Base-by-base conservation (phyloP, 2,888 invertebrate genomes). In the Myopa testacea region DNA sequence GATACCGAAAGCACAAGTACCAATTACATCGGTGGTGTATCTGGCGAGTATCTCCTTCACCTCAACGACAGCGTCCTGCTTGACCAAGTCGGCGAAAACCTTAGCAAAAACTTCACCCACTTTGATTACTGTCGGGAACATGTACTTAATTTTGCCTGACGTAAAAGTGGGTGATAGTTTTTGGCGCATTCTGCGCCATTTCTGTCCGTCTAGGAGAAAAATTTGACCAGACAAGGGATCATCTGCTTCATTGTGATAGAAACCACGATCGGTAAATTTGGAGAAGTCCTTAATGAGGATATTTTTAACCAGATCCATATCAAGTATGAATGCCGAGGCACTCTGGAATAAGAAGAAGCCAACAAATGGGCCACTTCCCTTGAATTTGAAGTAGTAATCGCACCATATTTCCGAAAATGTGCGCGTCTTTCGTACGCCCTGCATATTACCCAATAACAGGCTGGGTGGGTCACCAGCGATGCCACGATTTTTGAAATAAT, bases 21-120 rank as follows among this genome's bases (percentile, higher is more conserved):
- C 90, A 62, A 91, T 91, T 0, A 91, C 89, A 82, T 92, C 91
- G 4, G 90, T 90, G 0, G 91, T 90, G 78, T 89, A 91, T 16
- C 90, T 87, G 0, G 89, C 88, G 34, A 89, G 80, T 4, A 90
- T 70, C 4, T 90, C 89, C 75, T 88, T 89, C 0, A 91, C 81
- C 78, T 92, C 91, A 84, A 91, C 78, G 82, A 89, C 55, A 82
- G 85, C 12, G 4, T 74, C 16, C 5, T 76, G 65, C 19, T 78
- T 16, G 7, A 79, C 60, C 8, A 78, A 77, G 14, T 84, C 79
- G 0, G 52, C 75, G 14, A 88, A 45, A 1, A 83, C 82, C 4
- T 67, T 55, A 0, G 79, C 62, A 4, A 88, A 80, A 8, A 83
- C 79, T 0, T 83, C 70, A 0, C 83, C 85, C 19, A 86, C 84